phyloP scores from a whole-genome alignment of 1,140 invertebrate species.

The Eulimnadia texana region DNA sequence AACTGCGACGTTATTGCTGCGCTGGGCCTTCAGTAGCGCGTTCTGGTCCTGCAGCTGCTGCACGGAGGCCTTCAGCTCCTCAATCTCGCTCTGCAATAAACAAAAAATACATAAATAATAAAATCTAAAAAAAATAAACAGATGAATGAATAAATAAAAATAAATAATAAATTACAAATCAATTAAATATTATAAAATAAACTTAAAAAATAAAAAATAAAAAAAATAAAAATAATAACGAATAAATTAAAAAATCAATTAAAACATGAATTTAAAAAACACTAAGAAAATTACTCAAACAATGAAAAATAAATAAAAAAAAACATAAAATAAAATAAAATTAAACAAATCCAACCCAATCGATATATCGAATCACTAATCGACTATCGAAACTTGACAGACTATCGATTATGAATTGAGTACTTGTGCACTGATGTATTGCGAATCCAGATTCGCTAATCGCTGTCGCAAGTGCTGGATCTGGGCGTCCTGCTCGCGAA shows the following conservation, averaged over 20 bases:
- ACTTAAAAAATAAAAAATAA: too few species aligned
- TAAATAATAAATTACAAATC: too few species aligned
- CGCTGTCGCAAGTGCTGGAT: slow-evolving; percentile 44
- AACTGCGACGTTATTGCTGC: slow-evolving; percentile 6
- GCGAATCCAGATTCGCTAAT: slow-evolving; percentile 24
- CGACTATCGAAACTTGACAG: background rate
- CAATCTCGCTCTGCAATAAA: slow-evolving; percentile 44
- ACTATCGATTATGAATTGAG: background rate
- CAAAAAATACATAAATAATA: slow-evolving; percentile 16
- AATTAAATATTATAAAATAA: too few species aligned
- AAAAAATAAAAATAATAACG: too few species aligned
- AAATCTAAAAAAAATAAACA: too few species aligned
- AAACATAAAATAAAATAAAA: too few species aligned
- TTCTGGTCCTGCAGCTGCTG: slow-evolving; percentile 75
- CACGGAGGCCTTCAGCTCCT: slow-evolving; percentile 52
- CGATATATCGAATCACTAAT: background rate
- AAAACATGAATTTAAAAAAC: too few species aligned
- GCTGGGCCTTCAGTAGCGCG: slow-evolving; percentile 62
- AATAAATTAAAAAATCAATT: too few species aligned
- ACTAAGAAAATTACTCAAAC: too few species aligned
- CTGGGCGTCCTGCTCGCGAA: slow-evolving; percentile 67
- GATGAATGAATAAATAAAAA: too few species aligned
- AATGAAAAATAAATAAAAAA: too few species aligned
- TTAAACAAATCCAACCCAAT: too few species aligned
- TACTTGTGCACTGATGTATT: slow-evolving; percentile 17